Base-by-base conservation (phyloP, 2,797 vertebrate genomes). In the Lycodopsis pacificus region DNA sequence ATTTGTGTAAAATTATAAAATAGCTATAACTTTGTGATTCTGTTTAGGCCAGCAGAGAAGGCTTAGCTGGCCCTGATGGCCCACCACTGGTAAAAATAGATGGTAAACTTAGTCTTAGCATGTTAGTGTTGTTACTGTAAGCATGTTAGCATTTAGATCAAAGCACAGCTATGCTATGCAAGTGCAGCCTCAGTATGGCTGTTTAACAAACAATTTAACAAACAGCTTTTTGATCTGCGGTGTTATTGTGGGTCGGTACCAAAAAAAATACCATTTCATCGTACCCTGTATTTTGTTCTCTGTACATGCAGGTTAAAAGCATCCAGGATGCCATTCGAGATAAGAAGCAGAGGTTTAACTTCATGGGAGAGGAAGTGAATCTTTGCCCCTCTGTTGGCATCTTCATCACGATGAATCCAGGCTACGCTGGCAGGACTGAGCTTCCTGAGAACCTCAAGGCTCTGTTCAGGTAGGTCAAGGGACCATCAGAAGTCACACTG, bases 351-450 rank as follows among this genome's bases (percentile, higher is more conserved):
- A 89, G 92, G 30, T 99, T 99, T 90, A 96, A 85, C 94, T 99
- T 99, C 85, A 96, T 98, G 88, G 97, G 97, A 5, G 97, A 99
- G 83, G 97, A 99, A 46, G 97, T 99, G 73, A 96, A 87, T 56
- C 94, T 99, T 51, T 93, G 96, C n/a, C 94, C 96, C 1, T 96
- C 98, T 0, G 98, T 99, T 2, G 98, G 98, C 3, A 98, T 99
- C 93, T 99, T 99, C 90, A 98, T 99, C 93, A 99, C 98, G 2
- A 99, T 99, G 98, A 99, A 99, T 84, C 98, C 98, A 0, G 98
- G 98, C 17, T 99, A 99, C 0, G 97, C 98, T 0, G 98, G 98
- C 19, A 95, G 98, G 76, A 98, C 98, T 0, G 98, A 99, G 87
- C 95, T 99, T 5, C 98, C 98, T 0, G 98, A 99, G 91, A 99